A percentile compares a stretch with the other conserved stretches of the same genome.
Conservation (phyloP, 1,140 invertebrate genomes). For the Paraescarpia echinospica region DNA sequence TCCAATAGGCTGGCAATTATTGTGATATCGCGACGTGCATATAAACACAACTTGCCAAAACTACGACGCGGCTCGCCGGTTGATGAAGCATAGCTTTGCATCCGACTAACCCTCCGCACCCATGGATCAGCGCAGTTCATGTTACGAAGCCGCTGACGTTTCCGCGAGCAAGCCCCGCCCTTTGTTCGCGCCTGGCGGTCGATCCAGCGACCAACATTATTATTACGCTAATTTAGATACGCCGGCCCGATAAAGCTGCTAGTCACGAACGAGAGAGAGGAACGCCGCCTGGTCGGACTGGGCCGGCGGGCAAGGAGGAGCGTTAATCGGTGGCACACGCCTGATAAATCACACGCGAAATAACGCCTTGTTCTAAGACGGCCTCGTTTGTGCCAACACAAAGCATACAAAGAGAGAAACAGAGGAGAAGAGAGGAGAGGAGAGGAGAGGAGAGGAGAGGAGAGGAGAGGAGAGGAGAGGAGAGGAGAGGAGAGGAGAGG, state of each 20-base stretch:
- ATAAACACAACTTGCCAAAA: not conserved
- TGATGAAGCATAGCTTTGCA: not conserved
- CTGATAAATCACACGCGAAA: not conserved
- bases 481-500: not conserved
- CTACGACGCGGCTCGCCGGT: not conserved
- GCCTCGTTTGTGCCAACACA: not conserved
- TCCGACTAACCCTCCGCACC: not conserved
- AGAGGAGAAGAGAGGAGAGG: not conserved
- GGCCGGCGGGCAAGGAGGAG: not conserved
- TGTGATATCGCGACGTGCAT: not conserved
- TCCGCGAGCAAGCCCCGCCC: not conserved
- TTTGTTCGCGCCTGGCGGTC: conserved; percentile 2
- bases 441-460: not conserved
- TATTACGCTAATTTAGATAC: conserved; percentile 6
- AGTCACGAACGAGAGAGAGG: conserved; percentile 56
- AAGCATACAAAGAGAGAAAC: not conserved
- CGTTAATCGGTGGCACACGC: not conserved
- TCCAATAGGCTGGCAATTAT: not conserved
- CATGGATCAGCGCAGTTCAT: not conserved
- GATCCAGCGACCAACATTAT: not conserved
- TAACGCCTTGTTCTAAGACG: not conserved
- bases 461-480: not conserved
- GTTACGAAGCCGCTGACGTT: not conserved
- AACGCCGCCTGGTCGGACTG: conserved; percentile 20
- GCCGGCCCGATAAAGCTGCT: conserved; percentile 56